Conservation (phyloP, 1,140 invertebrate species). For the Drosophila lacteicornis region DNA sequence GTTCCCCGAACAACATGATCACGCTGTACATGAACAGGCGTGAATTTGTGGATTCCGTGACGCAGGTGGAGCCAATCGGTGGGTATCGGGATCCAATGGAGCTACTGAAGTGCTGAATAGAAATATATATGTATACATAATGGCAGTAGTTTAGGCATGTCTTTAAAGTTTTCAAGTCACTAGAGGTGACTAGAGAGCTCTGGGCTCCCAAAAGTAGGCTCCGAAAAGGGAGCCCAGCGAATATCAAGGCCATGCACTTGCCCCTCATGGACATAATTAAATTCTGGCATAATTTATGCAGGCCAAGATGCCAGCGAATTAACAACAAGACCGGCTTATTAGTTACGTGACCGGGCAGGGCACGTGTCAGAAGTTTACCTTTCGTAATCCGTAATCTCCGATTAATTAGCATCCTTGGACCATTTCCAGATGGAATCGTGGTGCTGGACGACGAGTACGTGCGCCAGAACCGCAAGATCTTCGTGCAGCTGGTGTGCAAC, state of each 20-base stretch:
- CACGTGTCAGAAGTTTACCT: not conserved
- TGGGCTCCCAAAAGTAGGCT: not conserved
- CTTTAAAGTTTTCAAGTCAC: not conserved
- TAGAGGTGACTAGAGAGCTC: not conserved
- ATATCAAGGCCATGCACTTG: not conserved
- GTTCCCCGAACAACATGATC: constrained; percentile 96
- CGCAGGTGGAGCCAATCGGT: constrained; percentile 97
- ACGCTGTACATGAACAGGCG: constrained; percentile 97
- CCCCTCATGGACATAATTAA: constrained; percentile 46
- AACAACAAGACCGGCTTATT: constrained; percentile 62
- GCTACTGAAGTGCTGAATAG: too few relatives aligned
- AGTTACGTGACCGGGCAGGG: constrained; percentile 62
- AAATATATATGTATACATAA: not conserved
- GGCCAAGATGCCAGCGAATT: constrained; percentile 26
- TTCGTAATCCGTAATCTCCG: constrained; percentile 2
- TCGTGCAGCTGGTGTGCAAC: constrained; percentile 97
- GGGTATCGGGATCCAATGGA: constrained; percentile 71
- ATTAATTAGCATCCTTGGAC: constrained; percentile 54
- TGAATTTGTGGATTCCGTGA: constrained; percentile 98
- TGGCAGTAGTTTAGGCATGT: too few relatives aligned
- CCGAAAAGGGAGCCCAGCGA: too few relatives aligned
- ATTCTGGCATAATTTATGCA: constrained; percentile 64
- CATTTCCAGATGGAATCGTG: constrained; percentile 94
- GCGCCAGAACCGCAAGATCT: constrained; percentile 92
- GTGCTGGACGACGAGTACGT: constrained; percentile 96